phyloP scores from a whole-genome alignment of 1,140 invertebrate genomes.

The Drosophila kohkoa region DNA sequence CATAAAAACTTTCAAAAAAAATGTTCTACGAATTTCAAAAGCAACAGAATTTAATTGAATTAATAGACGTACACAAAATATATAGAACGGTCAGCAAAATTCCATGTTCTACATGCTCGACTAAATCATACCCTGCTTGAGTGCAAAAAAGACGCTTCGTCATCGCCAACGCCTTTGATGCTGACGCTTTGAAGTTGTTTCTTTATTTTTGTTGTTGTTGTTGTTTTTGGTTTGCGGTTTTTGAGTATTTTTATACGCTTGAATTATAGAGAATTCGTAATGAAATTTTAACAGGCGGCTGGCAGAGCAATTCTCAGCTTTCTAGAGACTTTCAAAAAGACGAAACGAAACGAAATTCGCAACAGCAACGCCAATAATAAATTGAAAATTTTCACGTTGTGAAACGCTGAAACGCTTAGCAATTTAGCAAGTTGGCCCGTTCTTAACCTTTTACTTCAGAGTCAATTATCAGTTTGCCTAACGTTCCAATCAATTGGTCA shows the following conservation, averaged over 20 bases:
- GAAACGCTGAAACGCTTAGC: constrained; percentile 33
- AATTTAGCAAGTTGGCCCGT: constrained; percentile 27
- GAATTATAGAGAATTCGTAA: constrained; percentile 39
- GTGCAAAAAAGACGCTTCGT: constrained; percentile 3
- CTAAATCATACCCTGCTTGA: constrained; percentile 10
- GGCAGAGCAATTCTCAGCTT: constrained; percentile 15
- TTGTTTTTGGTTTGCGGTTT: not conserved
- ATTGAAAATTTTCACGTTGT: constrained; percentile 37
- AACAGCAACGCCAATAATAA: constrained; percentile 6
- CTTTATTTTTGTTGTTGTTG: not conserved
- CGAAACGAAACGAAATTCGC: constrained; percentile 16
- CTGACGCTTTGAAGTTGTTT: constrained; percentile 42
- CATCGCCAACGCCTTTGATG: constrained; percentile 23
- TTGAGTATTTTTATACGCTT: constrained; percentile 29
- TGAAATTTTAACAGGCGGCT: constrained; percentile 28
- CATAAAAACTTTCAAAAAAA: constrained; percentile 40
- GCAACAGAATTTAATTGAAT: constrained; percentile 67
- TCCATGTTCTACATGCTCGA: not conserved
- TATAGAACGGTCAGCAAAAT: not conserved
- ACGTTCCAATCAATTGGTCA: constrained; percentile 25
- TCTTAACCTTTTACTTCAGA: constrained; percentile 29
- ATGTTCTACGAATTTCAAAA: constrained; percentile 32
- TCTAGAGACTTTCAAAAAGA: constrained; percentile 39
- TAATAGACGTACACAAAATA: constrained; percentile 35
- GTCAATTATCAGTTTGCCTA: constrained; percentile 37